Evolutionary conservation across 2,888 invertebrate genomes (phyloP).

Genomic region (Tuta absoluta): DNA sequence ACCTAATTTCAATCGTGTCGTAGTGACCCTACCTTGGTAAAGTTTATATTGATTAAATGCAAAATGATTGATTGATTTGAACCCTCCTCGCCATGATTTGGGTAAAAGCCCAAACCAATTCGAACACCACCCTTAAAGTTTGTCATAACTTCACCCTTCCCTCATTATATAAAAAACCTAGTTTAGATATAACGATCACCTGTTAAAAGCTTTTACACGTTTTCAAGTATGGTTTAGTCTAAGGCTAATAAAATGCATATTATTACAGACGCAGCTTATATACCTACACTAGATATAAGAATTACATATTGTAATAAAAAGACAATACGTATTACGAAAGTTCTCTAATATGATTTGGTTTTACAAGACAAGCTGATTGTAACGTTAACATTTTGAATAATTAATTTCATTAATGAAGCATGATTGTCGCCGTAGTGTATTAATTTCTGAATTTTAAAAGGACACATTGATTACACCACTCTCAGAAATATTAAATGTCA

Average conservation of each 20-base stretch:
- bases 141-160: not conserved
- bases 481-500: not conserved
- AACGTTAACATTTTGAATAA: too few relatives aligned
- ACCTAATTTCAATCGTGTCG: not conserved
- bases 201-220: slow-evolving; percentile 19
- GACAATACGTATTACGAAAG: slow-evolving; percentile 75
- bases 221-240: slow-evolving; percentile 13
- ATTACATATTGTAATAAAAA: slow-evolving; percentile 61
- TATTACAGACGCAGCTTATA: slow-evolving; percentile 44
- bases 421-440: too few relatives aligned
- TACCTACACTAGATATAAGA: slow-evolving; percentile 57
- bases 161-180: not conserved
- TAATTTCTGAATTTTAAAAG: too few relatives aligned
- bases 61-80: not conserved
- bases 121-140: not conserved
- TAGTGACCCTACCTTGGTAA: not conserved
- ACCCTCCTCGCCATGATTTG: not conserved
- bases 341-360: slow-evolving; percentile 61
- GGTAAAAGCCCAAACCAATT: not conserved
- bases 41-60: not conserved
- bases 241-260: slow-evolving; percentile 19
- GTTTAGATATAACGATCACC: slow-evolving; percentile 8
- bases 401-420: too few relatives aligned
- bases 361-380: not conserved
- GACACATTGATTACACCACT: not conserved